A percentile compares a stretch with the other conserved stretches of the same genome.
Conservation (phyloP, 1,140 invertebrate genomes). For the Augochlora pura region DNA sequence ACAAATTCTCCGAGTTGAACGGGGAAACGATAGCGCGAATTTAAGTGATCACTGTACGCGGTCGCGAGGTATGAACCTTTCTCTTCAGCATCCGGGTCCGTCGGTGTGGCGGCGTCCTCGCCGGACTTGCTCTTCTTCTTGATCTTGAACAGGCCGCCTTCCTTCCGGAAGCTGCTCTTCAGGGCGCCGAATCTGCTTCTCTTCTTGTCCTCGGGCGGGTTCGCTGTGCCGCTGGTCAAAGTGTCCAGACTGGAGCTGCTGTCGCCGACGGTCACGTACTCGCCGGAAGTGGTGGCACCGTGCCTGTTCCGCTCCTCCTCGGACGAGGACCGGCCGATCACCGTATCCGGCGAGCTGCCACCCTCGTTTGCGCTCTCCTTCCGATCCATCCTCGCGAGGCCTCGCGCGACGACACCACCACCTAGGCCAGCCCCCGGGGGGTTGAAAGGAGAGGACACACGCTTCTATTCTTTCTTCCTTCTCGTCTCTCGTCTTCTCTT, state of each 20-base stretch:
- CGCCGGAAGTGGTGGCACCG: constrained; percentile 58
- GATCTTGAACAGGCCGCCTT: constrained; percentile 70
- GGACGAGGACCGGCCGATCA: constrained; percentile 69
- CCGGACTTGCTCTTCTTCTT: constrained; percentile 56
- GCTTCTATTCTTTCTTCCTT: not conserved
- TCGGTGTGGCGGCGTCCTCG: constrained; percentile 30
- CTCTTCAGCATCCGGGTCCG: constrained; percentile 48
- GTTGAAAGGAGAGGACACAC: not conserved
- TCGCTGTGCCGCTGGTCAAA: constrained; percentile 40
- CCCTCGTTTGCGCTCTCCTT: constrained; percentile 65
- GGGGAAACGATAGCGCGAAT: too few relatives aligned
- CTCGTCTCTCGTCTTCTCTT: too few relatives aligned
- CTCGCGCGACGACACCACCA: not conserved
- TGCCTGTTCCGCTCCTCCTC: constrained; percentile 65
- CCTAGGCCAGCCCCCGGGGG: not conserved
- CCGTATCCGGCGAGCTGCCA: constrained; percentile 71
- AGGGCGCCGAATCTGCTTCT: constrained; percentile 70
- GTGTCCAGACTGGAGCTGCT: constrained; percentile 75
- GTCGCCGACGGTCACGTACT: constrained; percentile 62
- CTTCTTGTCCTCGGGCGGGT: constrained; percentile 63
- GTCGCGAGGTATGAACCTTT: constrained; percentile 42
- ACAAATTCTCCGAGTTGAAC: too few relatives aligned
- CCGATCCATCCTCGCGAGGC: constrained; percentile 65
- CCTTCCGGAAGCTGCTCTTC: constrained; percentile 72
- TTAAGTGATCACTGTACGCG: too few relatives aligned